phyloP scores from a whole-genome alignment of 2,888 invertebrate genomes.

The Aproaerema taeniolella region DNA sequence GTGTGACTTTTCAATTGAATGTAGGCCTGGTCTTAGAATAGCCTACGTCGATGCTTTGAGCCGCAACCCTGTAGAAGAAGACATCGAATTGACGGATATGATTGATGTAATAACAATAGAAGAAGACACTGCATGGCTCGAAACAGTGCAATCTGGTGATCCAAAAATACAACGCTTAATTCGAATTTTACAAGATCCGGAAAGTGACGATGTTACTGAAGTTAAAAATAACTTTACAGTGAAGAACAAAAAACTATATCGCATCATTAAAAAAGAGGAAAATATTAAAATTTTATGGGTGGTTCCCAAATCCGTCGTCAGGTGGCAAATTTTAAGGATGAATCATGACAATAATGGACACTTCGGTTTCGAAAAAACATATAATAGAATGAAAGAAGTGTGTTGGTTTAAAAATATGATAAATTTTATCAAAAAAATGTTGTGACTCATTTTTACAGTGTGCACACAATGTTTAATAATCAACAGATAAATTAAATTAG shows the following conservation, averaged over 20 bases:
- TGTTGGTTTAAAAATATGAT: neutral
- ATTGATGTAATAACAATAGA: neutral
- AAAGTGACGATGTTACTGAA: neutral
- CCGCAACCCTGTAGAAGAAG: constrained; percentile 8
- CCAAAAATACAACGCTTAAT: constrained; percentile 1
- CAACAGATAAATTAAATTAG: too few species aligned
- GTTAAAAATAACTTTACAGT: constrained; percentile 1
- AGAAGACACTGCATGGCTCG: neutral
- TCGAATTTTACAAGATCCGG: constrained; percentile 3
- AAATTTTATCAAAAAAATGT: neutral
- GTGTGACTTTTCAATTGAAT: neutral
- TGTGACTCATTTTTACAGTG: neutral
- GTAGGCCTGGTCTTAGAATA: neutral
- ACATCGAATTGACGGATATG: neutral
- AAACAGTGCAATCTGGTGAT: neutral
- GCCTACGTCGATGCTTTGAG: constrained; percentile 1
- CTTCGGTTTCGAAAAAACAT: neutral
- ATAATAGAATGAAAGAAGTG: neutral
- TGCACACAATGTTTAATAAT: neutral
- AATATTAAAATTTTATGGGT: constrained; percentile 15
- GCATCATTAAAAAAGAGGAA: neutral
- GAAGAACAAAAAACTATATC: constrained; percentile 2
- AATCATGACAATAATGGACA: neutral
- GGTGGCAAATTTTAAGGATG: neutral
- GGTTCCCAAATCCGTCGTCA: constrained; percentile 21